These are phyloP conservation scores for Dendronephthya gigantea DNA, from an alignment of 64 coral and sea anemone species.

Conservation along the genomic window DNA sequence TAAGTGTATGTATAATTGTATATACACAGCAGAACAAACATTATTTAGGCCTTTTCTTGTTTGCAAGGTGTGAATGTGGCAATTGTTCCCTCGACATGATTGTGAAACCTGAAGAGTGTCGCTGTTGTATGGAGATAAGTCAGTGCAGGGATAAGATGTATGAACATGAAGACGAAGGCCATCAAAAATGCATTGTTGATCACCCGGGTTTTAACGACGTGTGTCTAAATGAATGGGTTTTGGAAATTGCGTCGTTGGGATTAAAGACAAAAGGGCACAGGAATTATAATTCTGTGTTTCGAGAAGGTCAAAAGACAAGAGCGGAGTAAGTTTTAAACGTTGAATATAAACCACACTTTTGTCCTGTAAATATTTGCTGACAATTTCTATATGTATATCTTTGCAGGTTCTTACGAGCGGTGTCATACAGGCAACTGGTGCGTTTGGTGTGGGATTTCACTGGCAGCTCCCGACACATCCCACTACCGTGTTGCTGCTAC, in stretches of 20 bases:
- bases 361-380: not conserved
- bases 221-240: conserved; percentile 23
- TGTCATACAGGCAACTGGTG: conserved; percentile 24
- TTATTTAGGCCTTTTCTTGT: not conserved
- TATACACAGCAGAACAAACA: too few species aligned
- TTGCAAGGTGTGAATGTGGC: conserved; percentile 23
- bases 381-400: not conserved
- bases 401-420: conserved; percentile 27
- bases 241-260: not conserved
- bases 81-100: conserved; percentile 5
- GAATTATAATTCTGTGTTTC: not conserved
- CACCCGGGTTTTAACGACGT: conserved; percentile 36
- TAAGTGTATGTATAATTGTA: not conserved
- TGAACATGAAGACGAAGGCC: not conserved
- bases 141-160: not conserved
- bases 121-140: conserved; percentile 31
- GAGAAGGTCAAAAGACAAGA: not conserved
- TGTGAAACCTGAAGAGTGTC: conserved; percentile 18
- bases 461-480: not conserved
- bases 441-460: not conserved
- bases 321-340: conserved; percentile 21
- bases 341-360: too few species aligned
- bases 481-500: not conserved
- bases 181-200: not conserved
- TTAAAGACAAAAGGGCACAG: not conserved